Evolutionary conservation across 2,888 invertebrate species (phyloP).

Genomic region (Falcaria lacertinaria): DNA sequence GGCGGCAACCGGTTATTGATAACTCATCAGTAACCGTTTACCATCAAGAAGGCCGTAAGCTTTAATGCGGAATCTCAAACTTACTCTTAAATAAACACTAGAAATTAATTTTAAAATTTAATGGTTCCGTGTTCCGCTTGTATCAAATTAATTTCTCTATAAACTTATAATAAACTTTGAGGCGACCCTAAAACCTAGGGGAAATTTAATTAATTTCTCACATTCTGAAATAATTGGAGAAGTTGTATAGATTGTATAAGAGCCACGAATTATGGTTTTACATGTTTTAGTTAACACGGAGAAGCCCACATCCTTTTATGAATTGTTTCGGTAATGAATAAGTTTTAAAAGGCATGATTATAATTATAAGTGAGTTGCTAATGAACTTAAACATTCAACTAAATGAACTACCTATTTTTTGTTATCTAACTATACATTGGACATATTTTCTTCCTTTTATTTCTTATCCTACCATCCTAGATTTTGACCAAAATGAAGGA

Average conservation of each 20-base stretch:
- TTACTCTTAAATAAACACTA: background rate
- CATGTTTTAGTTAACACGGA: slow-evolving; percentile 1
- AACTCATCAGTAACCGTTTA: no score
- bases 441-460: no score
- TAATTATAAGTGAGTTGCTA: no score
- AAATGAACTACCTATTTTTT: no score
- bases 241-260: slow-evolving; percentile 23
- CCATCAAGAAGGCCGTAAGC: no score
- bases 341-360: no score
- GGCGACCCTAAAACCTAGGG: slow-evolving; percentile 18
- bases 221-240: slow-evolving; percentile 29
- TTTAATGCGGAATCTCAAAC: no score
- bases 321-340: background rate
- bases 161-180: slow-evolving; percentile 13
- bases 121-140: background rate
- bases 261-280: slow-evolving; percentile 9
- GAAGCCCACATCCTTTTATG: slow-evolving; percentile 7
- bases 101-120: background rate
- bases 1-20: no score
- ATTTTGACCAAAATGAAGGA: no score
- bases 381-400: no score
- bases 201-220: slow-evolving; percentile 34
- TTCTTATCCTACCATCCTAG: no score
- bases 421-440: no score
- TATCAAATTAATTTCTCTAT: slow-evolving; percentile 1